Evolutionary conservation across 2,797 vertebrate species (phyloP).

Genomic region (Alouatta caraya): DNA sequence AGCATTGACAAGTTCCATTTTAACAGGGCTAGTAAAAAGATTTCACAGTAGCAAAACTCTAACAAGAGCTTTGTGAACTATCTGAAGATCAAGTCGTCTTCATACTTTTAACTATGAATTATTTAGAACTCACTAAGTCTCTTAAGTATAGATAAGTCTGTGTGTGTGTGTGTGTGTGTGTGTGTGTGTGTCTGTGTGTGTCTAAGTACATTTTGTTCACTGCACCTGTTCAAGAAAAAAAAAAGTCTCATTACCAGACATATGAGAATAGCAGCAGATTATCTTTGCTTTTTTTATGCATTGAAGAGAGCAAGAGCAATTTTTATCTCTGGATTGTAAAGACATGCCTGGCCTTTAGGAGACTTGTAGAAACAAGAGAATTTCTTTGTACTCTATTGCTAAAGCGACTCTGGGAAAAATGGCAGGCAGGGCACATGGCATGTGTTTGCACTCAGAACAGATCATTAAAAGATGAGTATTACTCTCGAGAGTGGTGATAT

Average conservation of each 20-base stretch:
- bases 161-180: not conserved
- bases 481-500: not conserved
- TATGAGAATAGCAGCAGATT: not conserved
- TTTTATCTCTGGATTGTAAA: not conserved
- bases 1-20: not conserved
- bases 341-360: not conserved
- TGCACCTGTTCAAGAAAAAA: not conserved
- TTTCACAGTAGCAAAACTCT: not conserved
- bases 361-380: not conserved
- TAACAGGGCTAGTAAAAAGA: not conserved
- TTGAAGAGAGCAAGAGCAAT: not conserved
- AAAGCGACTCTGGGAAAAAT: not conserved
- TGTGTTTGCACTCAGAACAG: not conserved
- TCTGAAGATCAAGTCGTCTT: not conserved
- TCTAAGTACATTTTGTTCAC: not conserved
- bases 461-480: not conserved
- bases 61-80: not conserved
- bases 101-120: not conserved
- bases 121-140: constrained; percentile 29
- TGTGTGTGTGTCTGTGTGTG: not conserved
- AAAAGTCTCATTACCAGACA: not conserved
- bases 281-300: not conserved
- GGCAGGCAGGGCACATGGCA: not conserved
- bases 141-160: not conserved
- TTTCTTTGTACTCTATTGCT: constrained; percentile 9